phyloP scores from a whole-genome alignment of 2,113 vertebrate genomes.

The Cygnus atratus region DNA sequence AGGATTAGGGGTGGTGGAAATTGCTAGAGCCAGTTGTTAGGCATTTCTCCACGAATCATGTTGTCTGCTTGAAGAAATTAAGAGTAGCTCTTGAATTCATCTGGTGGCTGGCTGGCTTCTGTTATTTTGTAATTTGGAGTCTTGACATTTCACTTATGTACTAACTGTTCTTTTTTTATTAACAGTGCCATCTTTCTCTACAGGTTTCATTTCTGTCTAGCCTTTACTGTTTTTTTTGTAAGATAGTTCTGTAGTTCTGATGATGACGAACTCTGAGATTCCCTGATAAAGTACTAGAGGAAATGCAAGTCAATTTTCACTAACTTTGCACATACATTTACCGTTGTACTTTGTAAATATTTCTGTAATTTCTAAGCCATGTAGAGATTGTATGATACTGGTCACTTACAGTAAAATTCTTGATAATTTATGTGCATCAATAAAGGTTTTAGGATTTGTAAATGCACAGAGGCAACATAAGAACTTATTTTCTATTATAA shows the following conservation, averaged over 20 bases:
- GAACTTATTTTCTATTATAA: neutral
- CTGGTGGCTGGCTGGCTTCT: neutral
- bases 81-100: neutral
- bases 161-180: neutral
- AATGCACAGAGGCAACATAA: neutral
- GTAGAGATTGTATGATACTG: neutral
- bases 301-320: neutral
- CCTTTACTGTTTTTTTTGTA: neutral
- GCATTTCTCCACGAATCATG: neutral
- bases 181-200: neutral
- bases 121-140: neutral
- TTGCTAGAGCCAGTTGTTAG: neutral
- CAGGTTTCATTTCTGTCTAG: neutral
- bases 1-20: neutral
- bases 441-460: neutral
- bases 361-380: neutral
- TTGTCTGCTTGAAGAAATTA: neutral
- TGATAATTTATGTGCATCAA: neutral
- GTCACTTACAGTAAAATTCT: neutral
- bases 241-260: neutral
- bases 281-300: neutral
- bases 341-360: neutral
- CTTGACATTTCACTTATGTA: neutral
- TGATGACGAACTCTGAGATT: neutral
- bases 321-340: too few species aligned